Evolutionary conservation across 2,113 vertebrate genomes (phyloP).

Genomic region (Pelmatolapia mariae): DNA sequence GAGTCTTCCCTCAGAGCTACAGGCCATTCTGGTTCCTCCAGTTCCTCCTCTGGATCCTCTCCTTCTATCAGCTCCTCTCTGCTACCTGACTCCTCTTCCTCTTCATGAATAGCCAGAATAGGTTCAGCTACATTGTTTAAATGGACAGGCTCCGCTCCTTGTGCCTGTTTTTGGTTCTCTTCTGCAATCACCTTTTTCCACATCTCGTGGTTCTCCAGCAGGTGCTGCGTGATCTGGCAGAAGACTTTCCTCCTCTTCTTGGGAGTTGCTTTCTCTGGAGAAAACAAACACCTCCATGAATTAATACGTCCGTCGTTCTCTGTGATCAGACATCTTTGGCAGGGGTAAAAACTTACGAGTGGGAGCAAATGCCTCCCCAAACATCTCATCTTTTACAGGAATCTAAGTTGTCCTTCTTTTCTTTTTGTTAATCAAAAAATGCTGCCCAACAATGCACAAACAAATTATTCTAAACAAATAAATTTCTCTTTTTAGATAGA

Average conservation of each 20-base stretch:
- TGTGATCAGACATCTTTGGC: neutral
- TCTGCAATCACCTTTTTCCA: slow-evolving; percentile 95
- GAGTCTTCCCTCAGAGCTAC: slow-evolving; percentile 37
- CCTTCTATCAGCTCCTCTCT: slow-evolving; percentile 70
- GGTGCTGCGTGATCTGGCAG: slow-evolving; percentile 92
- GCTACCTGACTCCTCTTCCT: slow-evolving; percentile 83
- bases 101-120: slow-evolving; percentile 88
- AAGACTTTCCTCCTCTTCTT: slow-evolving; percentile 87
- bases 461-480: neutral
- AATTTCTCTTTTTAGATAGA: neutral
- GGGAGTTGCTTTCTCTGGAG: slow-evolving; percentile 79
- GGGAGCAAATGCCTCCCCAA: neutral
- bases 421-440: neutral
- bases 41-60: slow-evolving; percentile 61
- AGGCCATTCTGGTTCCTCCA: slow-evolving; percentile 53
- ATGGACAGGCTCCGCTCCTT: slow-evolving; percentile 62
- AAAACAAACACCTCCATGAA: neutral
- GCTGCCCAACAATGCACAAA: neutral
- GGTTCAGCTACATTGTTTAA: slow-evolving; percentile 79
- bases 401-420: neutral
- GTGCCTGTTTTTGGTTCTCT: slow-evolving; percentile 69
- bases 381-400: neutral
- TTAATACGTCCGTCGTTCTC: accelerated
- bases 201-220: slow-evolving; percentile 96
- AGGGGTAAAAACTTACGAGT: neutral